These are phyloP conservation scores for Drosophila falleni DNA, from an alignment of 2,888 invertebrate species.

Conservation along the genomic window DNA sequence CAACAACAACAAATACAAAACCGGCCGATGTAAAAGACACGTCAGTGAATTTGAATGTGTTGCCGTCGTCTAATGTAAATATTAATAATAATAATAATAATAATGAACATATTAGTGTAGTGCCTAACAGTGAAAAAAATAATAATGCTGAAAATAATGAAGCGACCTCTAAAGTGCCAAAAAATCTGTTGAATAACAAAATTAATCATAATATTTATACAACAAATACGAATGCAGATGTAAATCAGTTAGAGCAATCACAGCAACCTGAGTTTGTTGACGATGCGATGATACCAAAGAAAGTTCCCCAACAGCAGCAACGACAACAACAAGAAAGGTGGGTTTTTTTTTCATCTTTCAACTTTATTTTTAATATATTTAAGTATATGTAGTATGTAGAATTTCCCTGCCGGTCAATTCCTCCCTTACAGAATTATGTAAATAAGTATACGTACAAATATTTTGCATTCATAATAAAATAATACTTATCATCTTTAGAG, in stretches of 20 bases:
- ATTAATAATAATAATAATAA: conserved; percentile 45
- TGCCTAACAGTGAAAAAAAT: conserved; percentile 35
- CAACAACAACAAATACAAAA: conserved; percentile 14
- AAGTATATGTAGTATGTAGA: conserved; percentile 15
- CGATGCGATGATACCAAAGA: conserved; percentile 34
- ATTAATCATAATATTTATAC: conserved; percentile 45
- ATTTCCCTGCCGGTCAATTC: conserved; percentile 24
- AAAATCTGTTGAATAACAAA: conserved; percentile 41
- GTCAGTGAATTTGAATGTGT: conserved; percentile 58
- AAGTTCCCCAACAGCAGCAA: conserved; percentile 16
- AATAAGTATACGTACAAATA: conserved; percentile 5
- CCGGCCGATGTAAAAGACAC: conserved; percentile 55
- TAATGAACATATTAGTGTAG: conserved; percentile 57
- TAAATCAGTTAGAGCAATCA: conserved; percentile 40
- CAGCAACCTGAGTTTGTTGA: conserved; percentile 22
- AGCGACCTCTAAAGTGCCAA: conserved; percentile 28
- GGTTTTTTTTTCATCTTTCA: conserved; percentile 21
- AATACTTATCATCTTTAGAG: conserved; percentile 43
- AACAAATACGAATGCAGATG: conserved; percentile 35
- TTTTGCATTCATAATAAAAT: conserved; percentile 24
- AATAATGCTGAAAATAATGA: conserved; percentile 61
- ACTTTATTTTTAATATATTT: conserved; percentile 11
- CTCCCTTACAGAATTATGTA: conserved; percentile 5
- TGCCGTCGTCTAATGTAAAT: conserved; percentile 60
- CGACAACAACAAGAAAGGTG: conserved; percentile 50